Evolutionary conservation across 2,888 invertebrate genomes (phyloP).

Genomic region (Hartigia nigra): DNA sequence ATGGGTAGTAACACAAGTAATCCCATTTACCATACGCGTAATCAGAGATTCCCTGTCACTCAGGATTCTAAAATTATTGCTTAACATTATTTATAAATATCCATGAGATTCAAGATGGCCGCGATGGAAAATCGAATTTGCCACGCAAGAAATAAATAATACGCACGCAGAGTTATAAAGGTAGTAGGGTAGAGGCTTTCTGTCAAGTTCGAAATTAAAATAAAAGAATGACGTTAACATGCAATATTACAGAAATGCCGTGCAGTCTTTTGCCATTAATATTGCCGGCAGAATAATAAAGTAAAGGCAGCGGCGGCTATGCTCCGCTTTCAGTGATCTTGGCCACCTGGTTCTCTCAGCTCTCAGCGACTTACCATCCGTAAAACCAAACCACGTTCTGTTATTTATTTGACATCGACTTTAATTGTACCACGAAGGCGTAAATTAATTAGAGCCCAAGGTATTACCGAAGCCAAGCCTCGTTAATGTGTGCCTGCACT

Average conservation of each 20-base stretch:
- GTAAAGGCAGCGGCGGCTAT: not conserved
- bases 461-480: not conserved
- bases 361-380: not conserved
- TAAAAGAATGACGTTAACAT: not conserved
- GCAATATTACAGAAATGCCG: not conserved
- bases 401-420: slow-evolving; percentile 30
- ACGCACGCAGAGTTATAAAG: not conserved
- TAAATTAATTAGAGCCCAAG: slow-evolving; percentile 39
- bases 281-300: slow-evolving; percentile 7
- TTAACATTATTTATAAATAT: not conserved
- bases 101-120: not conserved
- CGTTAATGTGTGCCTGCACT: slow-evolving; percentile 17
- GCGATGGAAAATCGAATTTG: not conserved
- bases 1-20: not conserved
- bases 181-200: not conserved
- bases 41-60: not conserved
- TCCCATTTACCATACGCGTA: not conserved
- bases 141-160: not conserved
- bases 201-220: not conserved
- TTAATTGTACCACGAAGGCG: slow-evolving; percentile 31
- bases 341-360: slow-evolving; percentile 2
- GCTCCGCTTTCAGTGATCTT: not conserved
- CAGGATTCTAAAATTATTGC: not conserved
- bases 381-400: slow-evolving; percentile 12
- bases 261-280: not conserved